Evolutionary conservation across 2,888 invertebrate species (phyloP).

Genomic region (Coenonympha arcania): DNA sequence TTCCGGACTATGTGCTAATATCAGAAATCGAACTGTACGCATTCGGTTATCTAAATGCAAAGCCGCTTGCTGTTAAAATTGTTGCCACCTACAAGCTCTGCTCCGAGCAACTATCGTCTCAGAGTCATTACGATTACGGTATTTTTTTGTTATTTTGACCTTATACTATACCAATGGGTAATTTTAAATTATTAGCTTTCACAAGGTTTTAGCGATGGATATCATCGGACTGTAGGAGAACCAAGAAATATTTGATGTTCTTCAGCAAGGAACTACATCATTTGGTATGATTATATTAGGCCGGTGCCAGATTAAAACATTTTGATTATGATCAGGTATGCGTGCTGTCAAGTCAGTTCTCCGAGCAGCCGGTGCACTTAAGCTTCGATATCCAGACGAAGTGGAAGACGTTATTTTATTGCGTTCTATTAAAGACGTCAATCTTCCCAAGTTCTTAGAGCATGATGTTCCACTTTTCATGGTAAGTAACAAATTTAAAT

Average conservation of each 20-base stretch:
- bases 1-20: slow-evolving; percentile 95
- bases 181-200: too few relatives aligned
- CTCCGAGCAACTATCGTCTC: slow-evolving; percentile 94
- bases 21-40: slow-evolving; percentile 96
- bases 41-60: slow-evolving; percentile 90
- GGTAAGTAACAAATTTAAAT: slow-evolving; percentile 46
- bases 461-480: slow-evolving; percentile 91
- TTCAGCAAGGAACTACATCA: too few relatives aligned
- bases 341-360: slow-evolving; percentile 95
- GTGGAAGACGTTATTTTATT: slow-evolving; percentile 89
- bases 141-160: slow-evolving; percentile 15
- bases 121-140: slow-evolving; percentile 97
- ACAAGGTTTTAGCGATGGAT: too few relatives aligned
- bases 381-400: slow-evolving; percentile 90
- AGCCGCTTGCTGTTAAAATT: slow-evolving; percentile 92
- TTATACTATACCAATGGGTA: neutral
- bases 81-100: slow-evolving; percentile 94
- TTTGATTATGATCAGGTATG: slow-evolving; percentile 76
- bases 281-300: too few relatives aligned
- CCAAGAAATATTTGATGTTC: too few relatives aligned
- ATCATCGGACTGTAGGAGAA: too few relatives aligned
- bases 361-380: slow-evolving; percentile 91
- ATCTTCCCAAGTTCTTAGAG: slow-evolving; percentile 92
- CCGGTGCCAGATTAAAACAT: too few relatives aligned
- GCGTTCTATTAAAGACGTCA: slow-evolving; percentile 94